Evolutionary conservation across 2,888 invertebrate genomes (phyloP), one percentile per base, ranked within the genome.

Genomic region (Tinea semifulvella): DNA sequence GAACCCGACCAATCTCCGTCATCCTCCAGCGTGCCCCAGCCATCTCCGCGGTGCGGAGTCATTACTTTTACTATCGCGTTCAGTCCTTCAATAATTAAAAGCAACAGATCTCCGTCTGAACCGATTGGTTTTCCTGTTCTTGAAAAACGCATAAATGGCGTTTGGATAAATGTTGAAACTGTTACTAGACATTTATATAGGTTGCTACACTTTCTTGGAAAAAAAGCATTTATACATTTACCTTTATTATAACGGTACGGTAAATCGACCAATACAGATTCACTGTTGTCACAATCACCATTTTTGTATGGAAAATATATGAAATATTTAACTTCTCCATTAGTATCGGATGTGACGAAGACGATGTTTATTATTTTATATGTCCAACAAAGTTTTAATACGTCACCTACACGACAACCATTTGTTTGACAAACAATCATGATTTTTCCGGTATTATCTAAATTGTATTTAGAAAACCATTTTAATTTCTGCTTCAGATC

Each of bases 1-100:
- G 74, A 76, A 1, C 77, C 77, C 2, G 64, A 52, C 77, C 77
- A 77, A 0, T 61, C 58, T 1, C 67, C 70, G 26, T 73, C 55
- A 8, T 64, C 56, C 8, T 65, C 56, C 0, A 61, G 51, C 39
- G 53, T 58, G 3, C 77, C 77, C 75, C 75, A 76, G 2, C 72
- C 72, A 5, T 45, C 38, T 1, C 72, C 72, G 6, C 54, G 49
- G 3, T 43, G 53, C 1, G 75, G 74, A 1, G 63, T 67, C 57
- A 63, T 66, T 27, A 68, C 44, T 25, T 53, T 50, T 5, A 76
- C 55, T 17, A 47, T 67, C 1, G 68, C 63, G 47, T 76, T 77
- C 43, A 77, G 48, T 1, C 56, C 56, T 17, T 67, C 49, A 4
- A 59, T 59, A 42, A 76, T 54, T 8, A 73, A 51, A 20, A 49